Evolutionary conservation across 2,888 invertebrate genomes (phyloP).

Genomic region (Eupithecia pulchellata): DNA sequence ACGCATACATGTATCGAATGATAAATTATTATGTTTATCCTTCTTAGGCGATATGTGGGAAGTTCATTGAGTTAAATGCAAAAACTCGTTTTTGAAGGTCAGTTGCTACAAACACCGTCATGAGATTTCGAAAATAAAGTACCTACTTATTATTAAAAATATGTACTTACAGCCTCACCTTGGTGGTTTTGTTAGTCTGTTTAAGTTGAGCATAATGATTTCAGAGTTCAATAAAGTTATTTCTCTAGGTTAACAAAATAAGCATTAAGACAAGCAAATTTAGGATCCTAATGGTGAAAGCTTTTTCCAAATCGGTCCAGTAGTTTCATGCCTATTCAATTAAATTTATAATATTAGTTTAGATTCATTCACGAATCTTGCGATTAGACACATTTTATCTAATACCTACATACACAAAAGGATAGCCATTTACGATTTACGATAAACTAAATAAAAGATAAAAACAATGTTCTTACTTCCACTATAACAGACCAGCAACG

Average conservation of each 20-base stretch:
- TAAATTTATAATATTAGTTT: no score
- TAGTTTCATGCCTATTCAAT: no score
- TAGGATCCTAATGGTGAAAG: no score
- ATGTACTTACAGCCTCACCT: background rate
- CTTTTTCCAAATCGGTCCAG: no score
- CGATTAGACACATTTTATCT: no score
- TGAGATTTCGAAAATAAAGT: background rate
- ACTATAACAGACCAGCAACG: background rate
- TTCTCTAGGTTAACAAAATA: no score
- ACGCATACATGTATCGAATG: background rate
- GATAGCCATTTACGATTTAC: background rate
- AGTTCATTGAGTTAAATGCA: background rate
- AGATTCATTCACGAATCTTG: no score
- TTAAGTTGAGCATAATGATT: background rate
- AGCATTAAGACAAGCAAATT: no score
- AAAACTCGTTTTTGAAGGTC: constrained; percentile 14
- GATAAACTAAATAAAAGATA: background rate
- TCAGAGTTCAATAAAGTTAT: no score
- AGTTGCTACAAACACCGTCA: background rate
- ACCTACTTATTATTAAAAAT: background rate
- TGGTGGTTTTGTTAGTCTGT: background rate
- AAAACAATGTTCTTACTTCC: background rate
- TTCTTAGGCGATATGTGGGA: background rate
- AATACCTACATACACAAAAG: background rate
- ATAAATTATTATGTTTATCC: constrained; percentile 9